Evolutionary conservation across 2,888 invertebrate species (phyloP).

Genomic region (Imbricaverruca yamaguchii): DNA sequence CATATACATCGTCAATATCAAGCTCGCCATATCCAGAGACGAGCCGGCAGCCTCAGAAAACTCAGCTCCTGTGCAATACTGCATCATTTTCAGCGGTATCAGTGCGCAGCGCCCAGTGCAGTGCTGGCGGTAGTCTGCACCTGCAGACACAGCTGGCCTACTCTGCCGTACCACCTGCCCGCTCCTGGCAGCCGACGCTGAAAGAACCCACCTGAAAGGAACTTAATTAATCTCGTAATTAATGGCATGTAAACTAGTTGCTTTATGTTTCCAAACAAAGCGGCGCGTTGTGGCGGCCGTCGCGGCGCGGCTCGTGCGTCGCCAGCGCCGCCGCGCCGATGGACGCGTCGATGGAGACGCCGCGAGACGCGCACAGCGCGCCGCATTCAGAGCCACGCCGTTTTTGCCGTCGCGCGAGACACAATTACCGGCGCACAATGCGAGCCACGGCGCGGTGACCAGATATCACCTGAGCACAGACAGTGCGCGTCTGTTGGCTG

Average conservation of each 20-base stretch:
- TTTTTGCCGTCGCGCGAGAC: slow-evolving; percentile 1
- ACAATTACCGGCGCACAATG: slow-evolving; percentile 10
- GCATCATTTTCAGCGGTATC: too few relatives aligned
- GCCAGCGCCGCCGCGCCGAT: background rate
- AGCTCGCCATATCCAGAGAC: too few relatives aligned
- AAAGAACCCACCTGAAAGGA: background rate
- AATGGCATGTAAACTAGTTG: slow-evolving; percentile 11
- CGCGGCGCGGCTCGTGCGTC: background rate
- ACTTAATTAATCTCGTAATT: slow-evolving; percentile 14
- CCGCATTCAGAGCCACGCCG: background rate
- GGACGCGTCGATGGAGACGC: background rate
- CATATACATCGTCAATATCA: too few relatives aligned
- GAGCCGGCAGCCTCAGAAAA: too few relatives aligned
- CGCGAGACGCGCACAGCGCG: background rate
- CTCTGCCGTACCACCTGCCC: too few relatives aligned
- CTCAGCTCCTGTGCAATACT: too few relatives aligned
- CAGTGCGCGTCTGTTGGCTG: background rate
- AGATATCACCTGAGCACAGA: background rate
- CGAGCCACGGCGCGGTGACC: background rate
- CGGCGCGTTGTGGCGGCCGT: background rate
- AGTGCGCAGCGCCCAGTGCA: too few relatives aligned
- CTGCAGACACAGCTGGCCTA: too few relatives aligned
- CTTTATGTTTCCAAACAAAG: slow-evolving; percentile 10
- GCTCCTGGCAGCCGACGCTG: too few relatives aligned
- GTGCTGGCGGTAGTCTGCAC: too few relatives aligned